Evolutionary conservation across 2,888 invertebrate species (phyloP), one percentile per base, ranked within the genome.

Genomic region (Heteromurus nitidus): DNA sequence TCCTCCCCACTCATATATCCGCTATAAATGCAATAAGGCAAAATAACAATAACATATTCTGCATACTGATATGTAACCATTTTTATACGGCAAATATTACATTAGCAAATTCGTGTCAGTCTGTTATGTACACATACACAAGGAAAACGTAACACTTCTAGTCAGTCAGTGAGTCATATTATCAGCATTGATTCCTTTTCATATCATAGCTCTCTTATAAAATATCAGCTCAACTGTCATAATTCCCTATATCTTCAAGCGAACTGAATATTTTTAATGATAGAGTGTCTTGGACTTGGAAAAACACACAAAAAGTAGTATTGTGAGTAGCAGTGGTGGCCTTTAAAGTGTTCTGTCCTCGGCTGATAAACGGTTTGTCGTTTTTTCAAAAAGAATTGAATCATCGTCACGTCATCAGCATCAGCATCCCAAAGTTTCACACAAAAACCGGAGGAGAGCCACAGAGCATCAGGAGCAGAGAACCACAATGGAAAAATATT

Each of bases 91-190:
- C 60, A 30, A 60, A 60, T 60, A 60, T 30, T 30, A 18, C 60
- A n/a, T n/a, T n/a, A n/a, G n/a, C n/a, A 60, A 60, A 30, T 60
- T 18, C 60, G 60, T 60, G 60, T 60, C 60, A 60, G 60, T 24
- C 60, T 24, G 60, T 60, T 30, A 55, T 55, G 55, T 26, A 55
- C 55, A 55, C n/a, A n/a, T n/a, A n/a, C 47, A 16, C 60, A 60
- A 60, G 60, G 28, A 20, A 30, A 60, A 30, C 31, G 30, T 30
- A 55, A 22, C n/a, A 60, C 31, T 30, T 30, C 16, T 24, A 53
- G 24, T 53, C 22, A 53, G 53, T 53, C 24, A 22, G 9, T 47
- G 11, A 47, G 47, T 47, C 47, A n/a, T 47, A n/a, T n/a, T n/a
- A n/a, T n/a, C n/a, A n/a, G 24, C 53, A 30, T 24, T 24, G 60